A percentile compares a stretch with the other conserved stretches of the same genome.
These are phyloP conservation scores for Sicus ferrugineus DNA, from an alignment of 2,888 invertebrate genomes.

Conservation along the genomic window DNA sequence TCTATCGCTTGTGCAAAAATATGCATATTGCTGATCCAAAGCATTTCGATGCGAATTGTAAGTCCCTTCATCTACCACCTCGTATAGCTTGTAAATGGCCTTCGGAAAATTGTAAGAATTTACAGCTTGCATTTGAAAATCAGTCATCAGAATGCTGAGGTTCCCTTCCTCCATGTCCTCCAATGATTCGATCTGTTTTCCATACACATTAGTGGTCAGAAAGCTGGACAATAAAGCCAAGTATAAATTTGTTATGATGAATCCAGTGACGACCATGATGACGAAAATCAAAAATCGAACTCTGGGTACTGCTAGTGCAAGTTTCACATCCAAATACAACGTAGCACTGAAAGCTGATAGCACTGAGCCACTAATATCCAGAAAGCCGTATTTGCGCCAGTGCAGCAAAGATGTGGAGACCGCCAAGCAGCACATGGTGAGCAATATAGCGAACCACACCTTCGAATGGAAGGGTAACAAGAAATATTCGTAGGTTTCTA, in stretches of 20 bases:
- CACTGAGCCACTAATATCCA: conserved; percentile 20
- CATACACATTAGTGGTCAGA: conserved; percentile 26
- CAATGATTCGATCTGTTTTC: conserved; percentile 25
- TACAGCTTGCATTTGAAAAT: background rate
- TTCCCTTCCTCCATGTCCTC: conserved; percentile 19
- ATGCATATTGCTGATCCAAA: conserved; percentile 38
- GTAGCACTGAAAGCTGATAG: conserved; percentile 18
- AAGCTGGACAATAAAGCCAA: conserved; percentile 27
- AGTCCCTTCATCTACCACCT: background rate
- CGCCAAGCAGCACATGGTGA: conserved; percentile 4
- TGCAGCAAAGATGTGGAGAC: conserved; percentile 9
- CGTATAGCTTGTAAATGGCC: background rate
- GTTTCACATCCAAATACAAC: conserved; percentile 15
- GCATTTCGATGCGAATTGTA: conserved; percentile 30
- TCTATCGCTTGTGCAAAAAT: conserved; percentile 36
- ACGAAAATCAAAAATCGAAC: background rate
- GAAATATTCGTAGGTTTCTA: conserved; percentile 44
- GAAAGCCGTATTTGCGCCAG: background rate
- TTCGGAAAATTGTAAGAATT: background rate
- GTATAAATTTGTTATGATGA: conserved; percentile 30
- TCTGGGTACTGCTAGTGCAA: background rate
- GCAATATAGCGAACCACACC: conserved; percentile 33
- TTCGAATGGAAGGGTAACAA: conserved; percentile 38
- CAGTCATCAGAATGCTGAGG: conserved; percentile 13
- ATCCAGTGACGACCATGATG: conserved; percentile 23